Percentiles rank a stretch among this genome's conserved stretches.
phyloP scores from a whole-genome alignment of 1,140 invertebrate genomes.

The Pinna nobilis region DNA sequence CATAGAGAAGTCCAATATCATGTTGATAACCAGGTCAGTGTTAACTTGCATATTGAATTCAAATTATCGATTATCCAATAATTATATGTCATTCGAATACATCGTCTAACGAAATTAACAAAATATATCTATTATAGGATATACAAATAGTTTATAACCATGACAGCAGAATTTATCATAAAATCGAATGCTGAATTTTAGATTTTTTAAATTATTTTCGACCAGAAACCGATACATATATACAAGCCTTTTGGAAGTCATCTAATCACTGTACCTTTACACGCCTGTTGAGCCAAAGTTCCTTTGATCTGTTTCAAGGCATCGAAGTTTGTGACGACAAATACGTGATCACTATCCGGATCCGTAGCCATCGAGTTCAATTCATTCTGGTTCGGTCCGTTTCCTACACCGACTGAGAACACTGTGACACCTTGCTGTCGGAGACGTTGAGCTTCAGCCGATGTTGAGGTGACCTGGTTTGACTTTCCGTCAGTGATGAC shows the following conservation, averaged over 20 bases:
- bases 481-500: slow-evolving; percentile 71
- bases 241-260: neutral
- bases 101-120: too few relatives aligned
- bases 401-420: slow-evolving; percentile 66
- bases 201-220: neutral
- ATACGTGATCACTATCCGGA: slow-evolving; percentile 64
- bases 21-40: too few relatives aligned
- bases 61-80: too few relatives aligned
- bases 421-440: slow-evolving; percentile 60
- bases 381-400: slow-evolving; percentile 47
- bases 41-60: too few relatives aligned
- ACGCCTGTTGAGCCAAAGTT: slow-evolving; percentile 55
- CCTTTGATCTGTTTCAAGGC: slow-evolving; percentile 61
- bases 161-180: neutral
- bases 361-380: slow-evolving; percentile 65
- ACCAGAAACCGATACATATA: neutral
- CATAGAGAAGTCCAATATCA: too few relatives aligned
- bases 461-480: slow-evolving; percentile 41
- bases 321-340: slow-evolving; percentile 61
- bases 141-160: neutral
- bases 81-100: too few relatives aligned
- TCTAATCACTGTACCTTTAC: slow-evolving; percentile 46
- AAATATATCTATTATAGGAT: too few relatives aligned
- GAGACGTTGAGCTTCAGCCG: slow-evolving; percentile 47
- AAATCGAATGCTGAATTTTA: neutral